These are phyloP conservation scores for Mesoclemmys tuberculata DNA, from an alignment of 2,113 vertebrate species.

Conservation along the genomic window DNA sequence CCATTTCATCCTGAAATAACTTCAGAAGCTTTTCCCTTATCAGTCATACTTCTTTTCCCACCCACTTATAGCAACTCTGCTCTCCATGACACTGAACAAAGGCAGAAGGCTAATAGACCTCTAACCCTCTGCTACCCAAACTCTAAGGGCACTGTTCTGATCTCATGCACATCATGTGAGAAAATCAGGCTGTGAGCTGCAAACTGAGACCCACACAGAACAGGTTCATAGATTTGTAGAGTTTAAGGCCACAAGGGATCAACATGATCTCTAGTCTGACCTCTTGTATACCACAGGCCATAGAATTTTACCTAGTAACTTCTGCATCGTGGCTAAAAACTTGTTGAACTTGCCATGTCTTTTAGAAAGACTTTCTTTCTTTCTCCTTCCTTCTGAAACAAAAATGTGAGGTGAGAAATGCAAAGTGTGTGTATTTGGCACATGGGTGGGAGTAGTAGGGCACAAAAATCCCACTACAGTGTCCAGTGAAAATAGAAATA, in stretches of 20 bases:
- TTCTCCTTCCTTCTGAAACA: neutral
- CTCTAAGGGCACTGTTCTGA: neutral
- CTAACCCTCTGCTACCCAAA: neutral
- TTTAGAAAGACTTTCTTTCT: neutral
- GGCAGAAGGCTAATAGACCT: neutral
- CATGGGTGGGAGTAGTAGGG: accelerated
- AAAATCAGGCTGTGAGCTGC: accelerated
- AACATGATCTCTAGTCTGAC: neutral
- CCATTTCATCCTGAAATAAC: neutral
- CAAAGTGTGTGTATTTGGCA: neutral
- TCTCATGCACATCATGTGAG: accelerated
- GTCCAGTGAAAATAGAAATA: neutral
- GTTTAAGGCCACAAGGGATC: neutral
- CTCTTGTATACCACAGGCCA: accelerated
- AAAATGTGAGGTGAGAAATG: neutral
- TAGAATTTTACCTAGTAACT: neutral
- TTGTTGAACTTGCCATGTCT: neutral
- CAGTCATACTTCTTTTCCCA: neutral
- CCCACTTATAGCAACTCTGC: neutral
- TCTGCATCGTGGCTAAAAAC: neutral
- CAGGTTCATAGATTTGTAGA: neutral
- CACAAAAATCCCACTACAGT: neutral
- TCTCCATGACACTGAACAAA: neutral
- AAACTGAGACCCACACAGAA: neutral
- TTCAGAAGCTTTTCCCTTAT: neutral